Base-by-base conservation (phyloP, 2,113 vertebrate species). In the Syrrhaptes paradoxus region DNA sequence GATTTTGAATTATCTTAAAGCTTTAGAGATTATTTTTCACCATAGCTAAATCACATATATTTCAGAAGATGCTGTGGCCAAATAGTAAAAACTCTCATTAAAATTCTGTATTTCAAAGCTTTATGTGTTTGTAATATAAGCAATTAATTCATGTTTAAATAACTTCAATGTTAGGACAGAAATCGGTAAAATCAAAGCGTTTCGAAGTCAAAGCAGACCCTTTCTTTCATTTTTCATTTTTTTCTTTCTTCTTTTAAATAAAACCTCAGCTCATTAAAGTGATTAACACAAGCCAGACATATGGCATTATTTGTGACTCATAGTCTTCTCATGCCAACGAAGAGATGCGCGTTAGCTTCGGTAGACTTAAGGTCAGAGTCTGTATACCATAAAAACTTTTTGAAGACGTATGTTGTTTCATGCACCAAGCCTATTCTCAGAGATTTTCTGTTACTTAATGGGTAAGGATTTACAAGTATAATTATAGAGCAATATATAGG, bases 71-170 rank as follows among this genome's bases (percentile, higher is more conserved):
- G 17, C 13, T 52, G 11, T 54, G 17, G 49, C 18, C 43, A 73
- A 91, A 87, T 41, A 68, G 4, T 71, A n/a, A 70, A 83, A 59
- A 41, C 13, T 55, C 41, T 87, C 72, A 73, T 79, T 94, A 94
- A 28, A 12, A 76, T 66, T 48, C 19, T 94, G 32, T 63, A 84
- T 72, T 92, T 95, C 55, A 90, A 94, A 96, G 72, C 4, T 32
- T 15, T 61, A 65, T 83, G 32, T 82, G 31, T 86, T 94, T 65
- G 63, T 29, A 87, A 81, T 51, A 9, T 31, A 93, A 89, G 78
- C 62, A 93, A 81, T 90, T 93, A 95, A 90, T 90, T 75, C 18
- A 58, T 76, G 46, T 61, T 95, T 71, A 73, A 95, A 82, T 88
- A 87, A 61, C 66, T 76, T 86, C 32, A 94, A 72, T 85, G 32